A percentile compares a stretch with the other conserved stretches of the same genome.
Evolutionary conservation across 2,113 vertebrate species (phyloP).

Genomic region (Crocuta crocuta): DNA sequence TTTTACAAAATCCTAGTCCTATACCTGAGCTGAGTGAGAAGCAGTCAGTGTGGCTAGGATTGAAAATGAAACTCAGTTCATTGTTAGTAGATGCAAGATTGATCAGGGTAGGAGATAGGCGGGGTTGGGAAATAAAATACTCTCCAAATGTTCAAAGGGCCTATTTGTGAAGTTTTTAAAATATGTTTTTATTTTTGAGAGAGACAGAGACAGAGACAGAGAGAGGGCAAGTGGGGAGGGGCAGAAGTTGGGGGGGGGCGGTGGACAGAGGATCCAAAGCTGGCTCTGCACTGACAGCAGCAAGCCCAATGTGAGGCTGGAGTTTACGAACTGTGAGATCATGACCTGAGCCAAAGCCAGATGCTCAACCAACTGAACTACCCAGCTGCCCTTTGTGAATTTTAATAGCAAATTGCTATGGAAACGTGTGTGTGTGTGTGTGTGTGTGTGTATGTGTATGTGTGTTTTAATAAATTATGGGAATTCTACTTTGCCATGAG

Average conservation of each 20-base stretch:
- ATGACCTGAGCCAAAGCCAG: too few relatives aligned
- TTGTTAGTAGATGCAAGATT: slow-evolving; percentile 47
- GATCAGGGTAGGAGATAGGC: background rate
- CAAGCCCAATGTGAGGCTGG: too few relatives aligned
- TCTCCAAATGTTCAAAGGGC: slow-evolving; percentile 28
- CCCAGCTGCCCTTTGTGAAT: background rate
- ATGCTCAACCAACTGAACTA: too few relatives aligned
- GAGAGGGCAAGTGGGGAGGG: too few relatives aligned
- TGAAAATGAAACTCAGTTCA: slow-evolving; percentile 15
- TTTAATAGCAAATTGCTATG: slow-evolving; percentile 18
- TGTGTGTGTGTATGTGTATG: too few relatives aligned
- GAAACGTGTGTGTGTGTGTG: slow-evolving; percentile 33
- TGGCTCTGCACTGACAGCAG: too few relatives aligned
- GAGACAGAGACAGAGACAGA: too few relatives aligned
- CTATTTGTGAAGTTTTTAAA: slow-evolving; percentile 1
- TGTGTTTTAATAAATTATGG: slow-evolving; percentile 46
- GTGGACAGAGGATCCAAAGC: too few relatives aligned
- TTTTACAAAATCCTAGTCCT: background rate
- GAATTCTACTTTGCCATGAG: slow-evolving; percentile 35
- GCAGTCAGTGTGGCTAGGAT: background rate
- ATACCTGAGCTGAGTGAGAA: background rate
- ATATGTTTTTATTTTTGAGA: too few relatives aligned
- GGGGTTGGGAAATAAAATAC: background rate
- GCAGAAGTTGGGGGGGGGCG: too few relatives aligned
- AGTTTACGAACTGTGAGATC: too few relatives aligned